These are phyloP conservation scores for Carcharodon carcharias DNA, from an alignment of 2,797 vertebrate genomes.

Conservation along the genomic window DNA sequence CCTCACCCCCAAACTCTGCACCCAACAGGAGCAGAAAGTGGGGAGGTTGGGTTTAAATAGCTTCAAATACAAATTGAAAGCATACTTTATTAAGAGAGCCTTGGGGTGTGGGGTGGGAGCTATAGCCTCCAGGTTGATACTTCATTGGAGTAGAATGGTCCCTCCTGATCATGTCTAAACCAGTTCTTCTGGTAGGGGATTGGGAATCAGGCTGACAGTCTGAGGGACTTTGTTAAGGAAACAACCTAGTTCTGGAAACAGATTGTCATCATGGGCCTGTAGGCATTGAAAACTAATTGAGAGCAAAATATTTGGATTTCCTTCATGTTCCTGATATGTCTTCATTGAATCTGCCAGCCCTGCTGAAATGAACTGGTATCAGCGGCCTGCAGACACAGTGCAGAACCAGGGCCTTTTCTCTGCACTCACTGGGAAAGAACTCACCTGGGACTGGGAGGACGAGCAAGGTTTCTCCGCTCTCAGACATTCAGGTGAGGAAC, in stretches of 20 bases:
- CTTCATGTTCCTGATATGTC: background rate
- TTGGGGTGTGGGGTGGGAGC: background rate
- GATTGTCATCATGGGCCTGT: background rate
- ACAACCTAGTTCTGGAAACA: background rate
- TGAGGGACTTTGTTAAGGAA: background rate
- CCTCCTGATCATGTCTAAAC: background rate
- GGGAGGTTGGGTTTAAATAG: background rate
- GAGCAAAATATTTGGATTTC: background rate
- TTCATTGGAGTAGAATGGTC: background rate
- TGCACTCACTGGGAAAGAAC: constrained; percentile 62
- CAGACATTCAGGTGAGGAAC: constrained; percentile 75
- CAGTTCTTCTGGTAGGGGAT: background rate
- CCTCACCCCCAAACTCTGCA: background rate
- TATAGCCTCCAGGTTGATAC: background rate
- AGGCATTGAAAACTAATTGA: background rate
- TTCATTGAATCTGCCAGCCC: constrained; percentile 43
- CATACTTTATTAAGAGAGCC: background rate
- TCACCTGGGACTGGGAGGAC: constrained; percentile 70
- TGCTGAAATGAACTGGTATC: constrained; percentile 65
- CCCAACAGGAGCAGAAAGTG: background rate
- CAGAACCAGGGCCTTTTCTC: constrained; percentile 51
- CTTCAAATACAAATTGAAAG: background rate
- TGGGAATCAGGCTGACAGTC: background rate
- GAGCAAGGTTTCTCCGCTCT: constrained; percentile 92
- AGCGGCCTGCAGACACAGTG: constrained; percentile 40